Evolutionary conservation across 2,113 vertebrate genomes (phyloP), one percentile per base, ranked within the genome.

Genomic region (Pollimyrus isidori): DNA sequence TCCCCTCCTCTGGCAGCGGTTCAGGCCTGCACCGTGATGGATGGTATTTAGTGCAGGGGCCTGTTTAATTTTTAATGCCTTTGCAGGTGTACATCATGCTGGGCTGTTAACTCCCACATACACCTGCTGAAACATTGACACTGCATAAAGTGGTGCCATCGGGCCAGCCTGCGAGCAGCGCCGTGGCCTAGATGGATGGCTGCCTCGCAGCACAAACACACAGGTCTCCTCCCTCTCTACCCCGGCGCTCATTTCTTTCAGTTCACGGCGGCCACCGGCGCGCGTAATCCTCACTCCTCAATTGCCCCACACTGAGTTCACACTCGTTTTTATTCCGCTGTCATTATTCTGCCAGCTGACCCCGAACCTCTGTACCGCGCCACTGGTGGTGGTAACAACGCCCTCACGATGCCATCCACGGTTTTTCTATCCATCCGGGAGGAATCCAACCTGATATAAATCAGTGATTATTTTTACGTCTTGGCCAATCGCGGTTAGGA

Each of bases 101-200:
- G 87, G 69, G 73, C 52, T 86, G 87, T 82, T 76, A 83, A 80
- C 86, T 87, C 90, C 89, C 56, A 87, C 69, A 58, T 45, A 90
- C 87, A 90, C 90, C 86, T 90, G 76, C 86, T 86, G 83, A 92
- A 92, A 91, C 91, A 91, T 91, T 91, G 92, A 91, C 80, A 50
- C 89, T 92, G 89, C 91, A 91, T 90, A 85, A 93, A 91, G 88
- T 30, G 49, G 49, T 52, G 85, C 90, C 88, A 89, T 69, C 82
- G 53, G 56, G 89, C 76, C 86, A 90, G 88, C 88, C 89, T 76
- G 87, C 52, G 69, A 89, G 85, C 83, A 80, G 87, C 88, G 69
- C 90, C 82, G 84, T 88, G 84, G 62, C 91, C 69, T 87, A 88
- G 87, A 92, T 88, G 89, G 90, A 90, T 89, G 58, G 86, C 65